Evolutionary conservation across 1,140 invertebrate genomes (phyloP).

Genomic region (Drosophila seguyi): DNA sequence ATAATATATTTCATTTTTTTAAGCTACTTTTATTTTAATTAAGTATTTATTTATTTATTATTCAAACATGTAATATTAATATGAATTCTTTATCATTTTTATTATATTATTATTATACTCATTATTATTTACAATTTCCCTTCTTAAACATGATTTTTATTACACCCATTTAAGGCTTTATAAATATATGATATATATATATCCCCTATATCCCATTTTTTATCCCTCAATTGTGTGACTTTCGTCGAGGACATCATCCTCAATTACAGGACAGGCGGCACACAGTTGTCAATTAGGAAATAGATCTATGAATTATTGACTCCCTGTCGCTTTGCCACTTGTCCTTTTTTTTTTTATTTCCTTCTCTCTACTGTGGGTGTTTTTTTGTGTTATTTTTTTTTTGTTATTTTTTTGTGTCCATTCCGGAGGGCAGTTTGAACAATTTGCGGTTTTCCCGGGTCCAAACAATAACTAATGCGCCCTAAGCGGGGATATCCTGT

Average conservation of each 20-base stretch:
- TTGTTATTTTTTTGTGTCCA: slow-evolving; percentile 45
- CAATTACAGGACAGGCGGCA: slow-evolving; percentile 31
- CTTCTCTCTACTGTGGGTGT: not conserved
- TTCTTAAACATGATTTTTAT: not conserved
- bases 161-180: not conserved
- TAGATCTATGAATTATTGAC: slow-evolving; percentile 59
- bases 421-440: slow-evolving; percentile 68
- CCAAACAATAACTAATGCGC: slow-evolving; percentile 63
- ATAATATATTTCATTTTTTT: too few relatives aligned
- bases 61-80: too few relatives aligned
- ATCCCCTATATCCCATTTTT: not conserved
- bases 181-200: too few relatives aligned
- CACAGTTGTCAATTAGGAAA: slow-evolving; percentile 52
- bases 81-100: not conserved
- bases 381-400: not conserved
- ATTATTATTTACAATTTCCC: too few relatives aligned
- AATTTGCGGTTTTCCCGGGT: slow-evolving; percentile 70
- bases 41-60: too few relatives aligned
- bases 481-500: slow-evolving; percentile 62
- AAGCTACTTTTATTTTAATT: too few relatives aligned
- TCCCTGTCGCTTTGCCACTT: slow-evolving; percentile 54
- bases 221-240: slow-evolving; percentile 21
- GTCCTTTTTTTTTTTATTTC: not conserved
- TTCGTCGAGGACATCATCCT: slow-evolving; percentile 31
- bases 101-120: not conserved